Conservation (phyloP, 92 coral and sea anemone genomes). For the Micromussa lordhowensis region DNA sequence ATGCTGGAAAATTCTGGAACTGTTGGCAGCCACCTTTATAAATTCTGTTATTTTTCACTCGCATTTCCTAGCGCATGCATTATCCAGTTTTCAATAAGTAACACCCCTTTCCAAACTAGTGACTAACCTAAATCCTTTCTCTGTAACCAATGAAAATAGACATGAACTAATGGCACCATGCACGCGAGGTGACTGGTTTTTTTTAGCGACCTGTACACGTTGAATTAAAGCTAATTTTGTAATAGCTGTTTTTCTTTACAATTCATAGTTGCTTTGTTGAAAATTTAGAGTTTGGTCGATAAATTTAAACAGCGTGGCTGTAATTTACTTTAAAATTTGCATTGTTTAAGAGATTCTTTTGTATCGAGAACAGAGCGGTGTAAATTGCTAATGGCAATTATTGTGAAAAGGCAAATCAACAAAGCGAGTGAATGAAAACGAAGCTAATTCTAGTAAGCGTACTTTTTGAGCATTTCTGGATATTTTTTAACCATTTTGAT, state of each 20-base stretch:
- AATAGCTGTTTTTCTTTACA: background rate
- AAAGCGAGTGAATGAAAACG: background rate
- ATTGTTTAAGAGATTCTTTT: background rate
- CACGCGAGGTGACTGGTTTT: background rate
- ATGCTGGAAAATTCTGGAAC: too few species aligned
- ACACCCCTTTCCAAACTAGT: too few species aligned
- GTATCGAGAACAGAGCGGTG: background rate
- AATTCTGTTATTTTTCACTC: too few species aligned
- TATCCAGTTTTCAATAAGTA: too few species aligned
- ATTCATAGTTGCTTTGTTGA: too few species aligned
- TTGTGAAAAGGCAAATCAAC: background rate
- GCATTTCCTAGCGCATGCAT: too few species aligned
- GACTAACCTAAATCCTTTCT: background rate
- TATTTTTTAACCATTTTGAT: too few species aligned
- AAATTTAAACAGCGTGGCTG: too few species aligned
- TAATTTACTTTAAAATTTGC: background rate
- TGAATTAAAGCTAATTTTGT: slow-evolving; percentile 8
- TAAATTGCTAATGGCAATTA: background rate
- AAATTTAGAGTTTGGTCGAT: background rate
- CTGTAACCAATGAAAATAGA: background rate
- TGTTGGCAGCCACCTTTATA: too few species aligned
- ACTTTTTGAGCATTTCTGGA: background rate
- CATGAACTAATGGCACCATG: background rate
- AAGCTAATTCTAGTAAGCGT: background rate
- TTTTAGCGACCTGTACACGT: background rate